Conservation (phyloP, 2,113 vertebrate species). For the Terrapene triunguis region DNA sequence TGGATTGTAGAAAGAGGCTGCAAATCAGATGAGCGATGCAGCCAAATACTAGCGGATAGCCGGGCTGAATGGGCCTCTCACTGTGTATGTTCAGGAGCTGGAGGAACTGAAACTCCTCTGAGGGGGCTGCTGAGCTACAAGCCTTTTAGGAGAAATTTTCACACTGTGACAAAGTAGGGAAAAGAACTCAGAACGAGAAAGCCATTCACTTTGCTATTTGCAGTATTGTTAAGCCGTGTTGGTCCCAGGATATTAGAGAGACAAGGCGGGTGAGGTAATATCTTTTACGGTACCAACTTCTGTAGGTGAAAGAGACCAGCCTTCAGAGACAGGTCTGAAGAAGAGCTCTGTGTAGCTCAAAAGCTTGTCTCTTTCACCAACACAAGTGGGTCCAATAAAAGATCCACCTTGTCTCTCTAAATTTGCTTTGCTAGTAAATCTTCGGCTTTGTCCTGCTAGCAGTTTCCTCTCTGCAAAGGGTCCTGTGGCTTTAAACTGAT, state of each 20-base stretch:
- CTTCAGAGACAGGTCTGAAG: too few species aligned
- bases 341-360: too few species aligned
- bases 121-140: neutral
- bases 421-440: neutral
- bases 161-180: neutral
- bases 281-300: too few species aligned
- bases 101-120: accelerated
- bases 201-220: neutral
- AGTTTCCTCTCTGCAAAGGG: accelerated
- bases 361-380: too few species aligned
- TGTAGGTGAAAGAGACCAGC: too few species aligned
- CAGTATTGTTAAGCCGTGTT: neutral
- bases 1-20: neutral
- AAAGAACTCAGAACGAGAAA: neutral
- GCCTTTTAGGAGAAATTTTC: neutral
- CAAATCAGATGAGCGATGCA: neutral
- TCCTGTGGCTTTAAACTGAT: neutral
- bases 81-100: neutral
- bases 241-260: neutral
- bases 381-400: too few species aligned
- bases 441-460: neutral
- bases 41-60: accelerated
- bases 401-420: too few species aligned
- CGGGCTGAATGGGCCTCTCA: neutral
- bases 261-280: too few species aligned